These are phyloP conservation scores for Drosophila nikananu DNA, from an alignment of 1,140 invertebrate genomes.

Conservation along the genomic window DNA sequence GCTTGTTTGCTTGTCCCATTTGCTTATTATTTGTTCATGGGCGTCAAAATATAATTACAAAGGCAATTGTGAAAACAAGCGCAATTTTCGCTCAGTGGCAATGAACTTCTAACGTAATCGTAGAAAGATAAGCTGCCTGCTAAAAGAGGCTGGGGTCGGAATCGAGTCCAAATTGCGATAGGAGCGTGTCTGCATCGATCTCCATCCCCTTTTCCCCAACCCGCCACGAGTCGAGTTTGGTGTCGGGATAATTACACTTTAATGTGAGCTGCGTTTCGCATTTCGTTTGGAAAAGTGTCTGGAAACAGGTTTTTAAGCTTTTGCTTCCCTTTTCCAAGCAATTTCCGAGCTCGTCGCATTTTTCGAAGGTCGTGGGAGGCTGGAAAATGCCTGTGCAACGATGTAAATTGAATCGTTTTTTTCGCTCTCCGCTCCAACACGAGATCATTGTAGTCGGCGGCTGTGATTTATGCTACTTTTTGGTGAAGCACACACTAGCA, in stretches of 20 bases:
- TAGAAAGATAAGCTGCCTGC: slow-evolving; percentile 28
- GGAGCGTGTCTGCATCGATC: slow-evolving; percentile 36
- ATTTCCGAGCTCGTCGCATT: slow-evolving; percentile 58
- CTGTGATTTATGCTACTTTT: slow-evolving; percentile 63
- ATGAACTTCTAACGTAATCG: slow-evolving; percentile 34
- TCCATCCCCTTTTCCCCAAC: background rate
- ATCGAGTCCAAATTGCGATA: slow-evolving; percentile 27
- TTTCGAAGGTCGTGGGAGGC: slow-evolving; percentile 62
- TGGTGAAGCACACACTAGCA: slow-evolving; percentile 14
- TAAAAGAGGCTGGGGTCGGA: slow-evolving; percentile 34
- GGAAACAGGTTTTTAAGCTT: slow-evolving; percentile 24
- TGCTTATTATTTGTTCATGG: slow-evolving; percentile 37
- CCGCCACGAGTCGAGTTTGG: background rate
- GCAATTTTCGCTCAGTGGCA: slow-evolving; percentile 29
- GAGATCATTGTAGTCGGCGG: slow-evolving; percentile 50
- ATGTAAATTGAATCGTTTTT: slow-evolving; percentile 48
- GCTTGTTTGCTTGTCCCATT: slow-evolving; percentile 20
- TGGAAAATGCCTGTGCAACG: slow-evolving; percentile 30
- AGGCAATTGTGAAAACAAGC: slow-evolving; percentile 34
- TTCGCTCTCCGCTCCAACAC: slow-evolving; percentile 38
- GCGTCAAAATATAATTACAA: slow-evolving; percentile 58
- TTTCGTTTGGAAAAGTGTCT: slow-evolving; percentile 18
- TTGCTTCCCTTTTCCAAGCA: slow-evolving; percentile 50
- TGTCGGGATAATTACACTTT: slow-evolving; percentile 24
- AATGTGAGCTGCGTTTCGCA: slow-evolving; percentile 29